These are phyloP conservation scores for Phrynosoma blainvillii DNA, from an alignment of 2,113 vertebrate species.

Conservation along the genomic window DNA sequence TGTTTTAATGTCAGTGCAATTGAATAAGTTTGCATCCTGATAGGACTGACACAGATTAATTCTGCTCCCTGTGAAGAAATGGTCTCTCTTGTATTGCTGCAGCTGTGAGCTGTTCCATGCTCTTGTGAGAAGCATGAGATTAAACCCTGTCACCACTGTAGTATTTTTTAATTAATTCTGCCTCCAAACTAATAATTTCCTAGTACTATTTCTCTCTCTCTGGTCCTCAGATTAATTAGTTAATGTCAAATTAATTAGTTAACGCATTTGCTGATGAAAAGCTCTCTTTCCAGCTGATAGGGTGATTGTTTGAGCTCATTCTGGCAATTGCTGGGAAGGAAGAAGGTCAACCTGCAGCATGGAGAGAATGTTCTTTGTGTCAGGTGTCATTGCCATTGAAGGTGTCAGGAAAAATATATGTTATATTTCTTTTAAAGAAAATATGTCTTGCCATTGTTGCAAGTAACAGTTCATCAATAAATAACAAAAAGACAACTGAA, in stretches of 20 bases:
- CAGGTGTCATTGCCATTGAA: not conserved
- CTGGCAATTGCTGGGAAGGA: constrained; percentile 1
- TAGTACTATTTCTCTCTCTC: constrained; percentile 33
- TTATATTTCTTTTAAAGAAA: not conserved
- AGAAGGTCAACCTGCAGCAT: not conserved
- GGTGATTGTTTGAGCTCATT: constrained; percentile 10
- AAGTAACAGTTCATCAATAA: not conserved
- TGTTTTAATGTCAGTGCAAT: constrained; percentile 35
- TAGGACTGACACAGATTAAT: constrained; percentile 61
- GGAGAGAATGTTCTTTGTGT: not conserved
- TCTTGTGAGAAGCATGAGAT: constrained; percentile 69
- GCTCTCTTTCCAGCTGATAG: constrained; percentile 27
- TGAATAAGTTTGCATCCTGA: constrained; percentile 35
- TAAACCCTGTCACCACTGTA: constrained; percentile 70
- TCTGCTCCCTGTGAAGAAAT: constrained; percentile 58
- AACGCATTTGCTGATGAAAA: constrained; percentile 55
- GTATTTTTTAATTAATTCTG: constrained; percentile 75
- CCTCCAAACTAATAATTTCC: constrained; percentile 50
- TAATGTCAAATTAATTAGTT: constrained; percentile 65
- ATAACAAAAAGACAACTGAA: not conserved
- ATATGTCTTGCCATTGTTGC: not conserved
- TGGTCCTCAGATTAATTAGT: constrained; percentile 61
- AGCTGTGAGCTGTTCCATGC: constrained; percentile 61
- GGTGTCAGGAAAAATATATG: not conserved
- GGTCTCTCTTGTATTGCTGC: constrained; percentile 59